Evolutionary conservation across 2,113 vertebrate genomes (phyloP), one percentile per base, ranked within the genome.

Genomic region (Glaucomys volans): DNA sequence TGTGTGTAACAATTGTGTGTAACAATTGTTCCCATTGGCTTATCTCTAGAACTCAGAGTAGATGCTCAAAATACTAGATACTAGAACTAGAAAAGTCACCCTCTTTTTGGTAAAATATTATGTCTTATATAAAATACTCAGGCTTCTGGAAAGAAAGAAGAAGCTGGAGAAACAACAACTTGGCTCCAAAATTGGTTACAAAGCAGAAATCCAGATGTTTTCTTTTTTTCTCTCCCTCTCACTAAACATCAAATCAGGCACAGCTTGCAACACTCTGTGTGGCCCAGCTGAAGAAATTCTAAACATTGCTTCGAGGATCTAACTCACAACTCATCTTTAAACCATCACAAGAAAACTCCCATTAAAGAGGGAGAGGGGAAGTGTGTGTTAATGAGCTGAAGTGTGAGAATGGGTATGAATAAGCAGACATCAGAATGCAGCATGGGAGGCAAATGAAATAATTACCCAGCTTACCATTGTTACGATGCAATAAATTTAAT

Each of bases 401-500:
- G 97, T 94, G 97, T 74, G 35, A 98, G 97, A 94, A 94, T 5
- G 59, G 95, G 87, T 95, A 95, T 66, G 96, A 98, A 97, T 97
- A 96, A 97, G 97, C 95, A 96, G 69, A 84, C 72, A 71, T 87
- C 9, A 88, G 97, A 98, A 97, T 96, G 96, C 96, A 92, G 96
- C 97, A 88, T 64, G 86, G 75, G 97, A 97, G 91, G 98, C 97
- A 98, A 98, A 98, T 95, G 98, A 98, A 98, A 98, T 98, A 98
- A 98, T 98, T 97, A 97, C 97, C 96, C 92, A 3, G 81, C 89
- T 98, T 94, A 96, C 98, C 97, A 97, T 97, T 98, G 98, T 98
- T 98, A 97, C 94, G 67, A 95, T 1, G 75, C 97, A 98, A 98
- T 98, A 97, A 98, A 98, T 98, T 97, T 95, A 98, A 97, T 97